Evolutionary conservation across 2,888 invertebrate genomes (phyloP), one percentile per base, ranked within the genome.

Genomic region (Arrhopalites spinosus): DNA sequence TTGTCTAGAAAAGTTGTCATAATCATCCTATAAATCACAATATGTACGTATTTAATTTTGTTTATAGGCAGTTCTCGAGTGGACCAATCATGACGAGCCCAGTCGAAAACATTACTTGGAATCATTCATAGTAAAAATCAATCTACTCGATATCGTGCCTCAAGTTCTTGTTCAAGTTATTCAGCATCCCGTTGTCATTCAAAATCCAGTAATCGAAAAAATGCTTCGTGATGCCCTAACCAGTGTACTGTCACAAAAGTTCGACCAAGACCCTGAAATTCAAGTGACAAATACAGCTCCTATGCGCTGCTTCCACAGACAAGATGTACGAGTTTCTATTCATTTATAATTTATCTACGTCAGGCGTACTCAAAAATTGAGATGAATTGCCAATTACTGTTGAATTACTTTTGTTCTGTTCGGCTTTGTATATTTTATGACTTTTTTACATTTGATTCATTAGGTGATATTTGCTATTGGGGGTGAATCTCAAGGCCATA

Each of bases 391-490:
- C n/a, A n/a, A n/a, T n/a, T n/a, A n/a, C n/a, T n/a, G n/a, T n/a
- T n/a, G n/a, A n/a, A n/a, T n/a, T n/a, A n/a, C n/a, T n/a, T n/a
- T n/a, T n/a, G n/a, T n/a, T n/a, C n/a, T n/a, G n/a, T n/a, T n/a
- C n/a, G n/a, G n/a, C n/a, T n/a, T n/a, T n/a, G 8, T n/a, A n/a
- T 63, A 29, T 30, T 27, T 27, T 11, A 63, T 59, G n/a, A 23
- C 13, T 59, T 8, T 61, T 25, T 25, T 61, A 27, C 30, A 29
- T 30, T 68, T 68, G 1, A 71, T 50, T 29, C 61, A 70, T 25
- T 72, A 84, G 85, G 84, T 84, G 53, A 80, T 84, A 50, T 80
- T 84, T 69, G 84, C 84, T 17, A 80, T 84, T 72, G 84, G 84
- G 43, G 85, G 85, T 11, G 84, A 84, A 78, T 83, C 83, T 27